Percentiles rank a stretch among this genome's conserved stretches.
phyloP scores from a whole-genome alignment of 2,888 invertebrate genomes.

The Flabesymbios commensalis region DNA sequence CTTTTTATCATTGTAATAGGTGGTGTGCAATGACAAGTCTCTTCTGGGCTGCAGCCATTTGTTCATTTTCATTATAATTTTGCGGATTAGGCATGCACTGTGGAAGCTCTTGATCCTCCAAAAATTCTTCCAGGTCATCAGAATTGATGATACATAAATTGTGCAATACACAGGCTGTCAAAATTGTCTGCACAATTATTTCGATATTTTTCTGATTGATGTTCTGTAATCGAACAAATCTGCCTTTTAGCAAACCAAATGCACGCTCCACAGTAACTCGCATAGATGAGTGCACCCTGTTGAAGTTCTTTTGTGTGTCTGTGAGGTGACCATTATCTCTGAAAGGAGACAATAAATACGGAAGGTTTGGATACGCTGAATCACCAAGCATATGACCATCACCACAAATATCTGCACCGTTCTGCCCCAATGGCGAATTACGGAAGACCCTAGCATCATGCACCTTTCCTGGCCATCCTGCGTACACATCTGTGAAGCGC shows the following conservation, averaged over 20 bases:
- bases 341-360: conserved; percentile 23
- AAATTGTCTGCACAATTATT: not conserved
- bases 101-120: too few species aligned
- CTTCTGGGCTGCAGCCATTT: too few species aligned
- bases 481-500: conserved; percentile 4
- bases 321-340: conserved; percentile 19
- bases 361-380: conserved; percentile 18
- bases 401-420: conserved; percentile 1
- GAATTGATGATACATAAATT: conserved; percentile 5
- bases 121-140: conserved; percentile 1
- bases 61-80: too few species aligned
- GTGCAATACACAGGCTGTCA: conserved; percentile 4
- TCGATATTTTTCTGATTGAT: not conserved
- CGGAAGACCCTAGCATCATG: conserved; percentile 15
- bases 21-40: too few species aligned
- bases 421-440: conserved; percentile 1
- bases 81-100: too few species aligned
- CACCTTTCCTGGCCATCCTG: conserved; percentile 9
- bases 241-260: conserved; percentile 23
- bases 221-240: conserved; percentile 12
- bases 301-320: conserved; percentile 12
- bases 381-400: conserved; percentile 21
- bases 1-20: too few species aligned
- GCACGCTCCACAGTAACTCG: conserved; percentile 19
- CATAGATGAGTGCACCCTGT: conserved; percentile 3